Evolutionary conservation across 1,140 invertebrate genomes (phyloP).

Genomic region (Conus betulinus): DNA sequence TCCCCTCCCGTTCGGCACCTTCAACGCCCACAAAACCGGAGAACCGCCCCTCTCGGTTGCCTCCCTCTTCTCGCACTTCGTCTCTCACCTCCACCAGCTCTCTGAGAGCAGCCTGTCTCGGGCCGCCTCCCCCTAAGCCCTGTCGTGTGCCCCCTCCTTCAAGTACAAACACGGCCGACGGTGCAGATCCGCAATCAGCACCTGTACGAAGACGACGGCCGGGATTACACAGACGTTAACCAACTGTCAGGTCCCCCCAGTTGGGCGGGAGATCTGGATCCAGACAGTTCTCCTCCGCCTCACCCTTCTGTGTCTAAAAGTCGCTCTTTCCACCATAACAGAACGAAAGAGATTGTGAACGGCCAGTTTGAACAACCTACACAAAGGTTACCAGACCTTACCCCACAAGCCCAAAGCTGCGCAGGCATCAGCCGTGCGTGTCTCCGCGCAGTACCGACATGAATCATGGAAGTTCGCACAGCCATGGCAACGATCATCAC

Average conservation of each 20-base stretch:
- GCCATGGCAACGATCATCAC: background rate
- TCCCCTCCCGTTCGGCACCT: background rate
- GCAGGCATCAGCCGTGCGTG: background rate
- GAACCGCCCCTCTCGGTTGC: background rate
- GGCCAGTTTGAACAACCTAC: slow-evolving; percentile 58
- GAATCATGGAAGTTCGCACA: background rate
- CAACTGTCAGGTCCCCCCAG: slow-evolving; percentile 69
- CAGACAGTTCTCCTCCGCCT: background rate
- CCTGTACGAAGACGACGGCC: slow-evolving; percentile 69
- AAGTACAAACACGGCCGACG: slow-evolving; percentile 67
- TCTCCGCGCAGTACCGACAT: slow-evolving; percentile 39
- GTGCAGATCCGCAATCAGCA: slow-evolving; percentile 60
- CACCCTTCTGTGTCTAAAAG: slow-evolving; percentile 30
- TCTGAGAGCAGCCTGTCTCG: slow-evolving; percentile 67
- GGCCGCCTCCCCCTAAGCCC: slow-evolving; percentile 85
- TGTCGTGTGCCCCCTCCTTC: slow-evolving; percentile 80
- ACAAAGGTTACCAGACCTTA: slow-evolving; percentile 42
- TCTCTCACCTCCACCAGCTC: slow-evolving; percentile 49
- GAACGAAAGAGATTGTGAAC: slow-evolving; percentile 40
- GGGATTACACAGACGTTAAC: slow-evolving; percentile 72
- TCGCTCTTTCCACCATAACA: slow-evolving; percentile 29
- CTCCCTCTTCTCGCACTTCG: slow-evolving; percentile 5
- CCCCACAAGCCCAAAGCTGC: slow-evolving; percentile 24
- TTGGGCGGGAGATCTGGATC: slow-evolving; percentile 49
- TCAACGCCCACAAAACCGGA: background rate